phyloP scores from a whole-genome alignment of 2,888 invertebrate genomes.

The Myopa tessellatipennis region DNA sequence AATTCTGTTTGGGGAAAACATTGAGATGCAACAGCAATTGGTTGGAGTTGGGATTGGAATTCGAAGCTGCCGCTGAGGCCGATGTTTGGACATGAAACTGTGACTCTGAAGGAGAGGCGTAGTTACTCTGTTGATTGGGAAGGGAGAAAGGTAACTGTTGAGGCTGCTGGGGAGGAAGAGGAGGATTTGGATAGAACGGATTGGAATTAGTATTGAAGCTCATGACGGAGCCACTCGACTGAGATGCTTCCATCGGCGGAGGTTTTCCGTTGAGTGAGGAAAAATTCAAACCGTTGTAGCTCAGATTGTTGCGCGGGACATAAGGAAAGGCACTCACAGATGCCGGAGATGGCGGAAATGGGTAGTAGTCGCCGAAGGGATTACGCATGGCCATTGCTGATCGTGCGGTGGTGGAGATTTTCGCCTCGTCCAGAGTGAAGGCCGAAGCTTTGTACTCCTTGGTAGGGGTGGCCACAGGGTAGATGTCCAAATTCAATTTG shows the following conservation, averaged over 20 bases:
- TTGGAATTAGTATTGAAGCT: conserved; percentile 17
- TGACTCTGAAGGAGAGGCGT: conserved; percentile 19
- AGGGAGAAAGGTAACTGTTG: conserved; percentile 45
- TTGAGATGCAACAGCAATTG: conserved; percentile 77
- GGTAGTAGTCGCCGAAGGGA: conserved; percentile 55
- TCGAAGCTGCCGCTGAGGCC: conserved; percentile 17
- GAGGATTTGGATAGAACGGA: conserved; percentile 42
- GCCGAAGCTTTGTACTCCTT: conserved; percentile 52
- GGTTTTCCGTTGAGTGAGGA: conserved; percentile 42
- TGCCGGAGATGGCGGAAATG: conserved; percentile 49
- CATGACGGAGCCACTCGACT: conserved; percentile 46
- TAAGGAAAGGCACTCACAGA: conserved; percentile 45
- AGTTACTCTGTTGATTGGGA: conserved; percentile 46
- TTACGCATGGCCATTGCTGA: conserved; percentile 56
- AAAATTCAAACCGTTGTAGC: conserved; percentile 44
- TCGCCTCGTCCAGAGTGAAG: conserved; percentile 55
- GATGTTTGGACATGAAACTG: conserved; percentile 49
- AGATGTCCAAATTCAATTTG: conserved; percentile 76
- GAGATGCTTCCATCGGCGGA: conserved; percentile 20
- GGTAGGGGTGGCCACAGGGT: conserved; percentile 69
- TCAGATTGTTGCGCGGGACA: conserved; percentile 4
- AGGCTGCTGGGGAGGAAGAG: conserved; percentile 31
- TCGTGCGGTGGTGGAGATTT: conserved; percentile 55
- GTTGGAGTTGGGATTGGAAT: conserved; percentile 54
- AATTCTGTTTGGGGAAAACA: conserved; percentile 72